Base-by-base conservation (phyloP, 2,888 invertebrate species). In the Ramazzottius varieornatus region DNA sequence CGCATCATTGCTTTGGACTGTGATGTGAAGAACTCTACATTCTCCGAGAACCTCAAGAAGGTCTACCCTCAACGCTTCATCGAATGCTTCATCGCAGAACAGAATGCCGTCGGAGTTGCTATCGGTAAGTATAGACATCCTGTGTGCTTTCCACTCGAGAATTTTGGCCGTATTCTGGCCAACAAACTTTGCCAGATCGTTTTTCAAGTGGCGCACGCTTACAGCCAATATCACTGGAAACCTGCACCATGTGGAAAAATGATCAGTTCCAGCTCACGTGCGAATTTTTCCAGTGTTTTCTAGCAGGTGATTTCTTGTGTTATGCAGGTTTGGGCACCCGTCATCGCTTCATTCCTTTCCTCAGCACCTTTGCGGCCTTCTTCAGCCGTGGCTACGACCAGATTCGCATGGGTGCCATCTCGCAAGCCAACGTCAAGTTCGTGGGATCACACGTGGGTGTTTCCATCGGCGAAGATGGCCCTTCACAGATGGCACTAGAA, bases 401-500 rank as follows among this genome's bases (percentile, higher is more conserved):
- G 81, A 88, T 98, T 74, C 86, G 98, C 68, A 98, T 99, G 96
- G 98, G 91, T 32, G 98, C 96, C 65, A 93, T 99, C 75, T 94
- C 94, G 46, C 93, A 93, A 80, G 87, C 90, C 32, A 94, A 98
- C 77, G 86, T 90, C 32, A 98, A 96, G 79, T 88, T 93, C 76
- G 89, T 81, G 67, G 94, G 94, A 0, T 96, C 96, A 0, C 98
- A 98, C 79, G 92, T 90, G 77, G 98, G 98, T 63, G 86, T 94
- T 32, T 91, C 91, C 73, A 99, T 98, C 78, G 98, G 78, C 34
- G 94, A 94, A 79, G 96, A 96, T 78, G 96, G 96, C 0, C 96
- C 98, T 29, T 90, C 90, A 66, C 98, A 99, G 80, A 98, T 99
- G 98, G 98, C 91, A 1, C 81, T 98, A n/a, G 98, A 98, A 79